These are phyloP conservation scores for Rotaria sp. DNA, from an alignment of 2,888 invertebrate species.

Conservation along the genomic window DNA sequence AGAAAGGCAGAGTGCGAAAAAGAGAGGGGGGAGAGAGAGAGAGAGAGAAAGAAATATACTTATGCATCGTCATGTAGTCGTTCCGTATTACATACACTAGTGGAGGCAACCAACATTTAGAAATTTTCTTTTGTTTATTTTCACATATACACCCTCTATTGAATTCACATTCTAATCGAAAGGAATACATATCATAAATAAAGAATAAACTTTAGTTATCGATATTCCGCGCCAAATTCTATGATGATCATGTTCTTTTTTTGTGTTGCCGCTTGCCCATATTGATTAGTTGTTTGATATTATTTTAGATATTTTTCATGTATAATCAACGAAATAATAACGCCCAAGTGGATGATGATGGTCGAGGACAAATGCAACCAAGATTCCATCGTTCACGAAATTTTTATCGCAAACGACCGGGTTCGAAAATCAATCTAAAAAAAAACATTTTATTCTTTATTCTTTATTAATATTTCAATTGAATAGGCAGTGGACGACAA, in stretches of 20 bases:
- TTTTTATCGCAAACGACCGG: slow-evolving; percentile 7
- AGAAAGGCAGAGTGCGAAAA: background rate
- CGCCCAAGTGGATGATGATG: background rate
- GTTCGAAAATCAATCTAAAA: background rate
- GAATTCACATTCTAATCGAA: background rate
- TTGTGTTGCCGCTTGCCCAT: background rate
- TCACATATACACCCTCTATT: background rate
- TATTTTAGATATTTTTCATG: background rate
- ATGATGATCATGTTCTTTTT: background rate
- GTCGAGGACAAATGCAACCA: background rate
- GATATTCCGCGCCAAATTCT: background rate
- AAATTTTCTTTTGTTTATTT: background rate
- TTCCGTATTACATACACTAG: background rate
- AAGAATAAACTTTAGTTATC: background rate
- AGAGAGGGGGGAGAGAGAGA: background rate
- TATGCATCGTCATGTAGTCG: background rate
- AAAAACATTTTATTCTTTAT: background rate
- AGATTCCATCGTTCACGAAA: background rate
- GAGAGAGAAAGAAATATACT: background rate
- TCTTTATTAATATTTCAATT: background rate
- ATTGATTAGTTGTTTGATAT: background rate
- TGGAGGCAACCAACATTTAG: background rate
- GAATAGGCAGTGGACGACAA: background rate
- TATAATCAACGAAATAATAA: background rate
- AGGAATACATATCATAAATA: background rate